Conservation (phyloP, 2,888 invertebrate genomes). For the Latrodectus hesperus region DNA sequence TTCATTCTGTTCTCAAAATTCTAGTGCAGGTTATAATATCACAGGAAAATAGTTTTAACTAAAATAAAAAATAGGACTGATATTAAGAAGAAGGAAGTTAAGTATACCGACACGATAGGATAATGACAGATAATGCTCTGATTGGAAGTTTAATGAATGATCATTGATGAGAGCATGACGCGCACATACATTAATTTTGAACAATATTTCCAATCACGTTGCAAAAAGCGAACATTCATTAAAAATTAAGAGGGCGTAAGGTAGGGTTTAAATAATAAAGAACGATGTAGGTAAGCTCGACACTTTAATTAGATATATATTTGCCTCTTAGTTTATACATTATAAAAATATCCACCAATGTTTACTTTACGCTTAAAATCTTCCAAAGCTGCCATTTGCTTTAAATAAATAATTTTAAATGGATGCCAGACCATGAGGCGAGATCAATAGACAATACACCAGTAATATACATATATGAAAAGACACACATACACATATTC, state of each 20-base stretch:
- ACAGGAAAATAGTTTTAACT: too few relatives aligned
- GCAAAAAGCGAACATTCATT: too few relatives aligned
- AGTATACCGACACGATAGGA: too few relatives aligned
- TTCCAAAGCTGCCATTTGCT: slow-evolving; percentile 30
- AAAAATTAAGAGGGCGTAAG: neutral
- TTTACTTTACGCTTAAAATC: slow-evolving; percentile 29
- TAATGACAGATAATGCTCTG: too few relatives aligned
- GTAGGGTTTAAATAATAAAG: slow-evolving; percentile 6
- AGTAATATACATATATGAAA: slow-evolving; percentile 30
- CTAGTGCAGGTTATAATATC: too few relatives aligned
- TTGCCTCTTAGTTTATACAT: slow-evolving; percentile 44
- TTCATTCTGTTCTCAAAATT: too few relatives aligned
- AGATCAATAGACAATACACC: slow-evolving; percentile 30
- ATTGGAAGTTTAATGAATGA: too few relatives aligned
- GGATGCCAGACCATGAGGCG: slow-evolving; percentile 20
- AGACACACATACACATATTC: slow-evolving; percentile 23
- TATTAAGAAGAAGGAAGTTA: too few relatives aligned
- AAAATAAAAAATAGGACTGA: too few relatives aligned
- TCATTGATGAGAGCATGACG: too few relatives aligned
- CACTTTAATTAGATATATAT: slow-evolving; percentile 48
- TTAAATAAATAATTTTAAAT: slow-evolving; percentile 43
- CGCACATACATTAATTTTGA: too few relatives aligned
- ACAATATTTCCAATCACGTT: too few relatives aligned
- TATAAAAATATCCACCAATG: slow-evolving; percentile 65
- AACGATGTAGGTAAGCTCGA: slow-evolving; percentile 64